Conservation (phyloP, 2,888 invertebrate species). For the Pristionchus entomophagus region DNA sequence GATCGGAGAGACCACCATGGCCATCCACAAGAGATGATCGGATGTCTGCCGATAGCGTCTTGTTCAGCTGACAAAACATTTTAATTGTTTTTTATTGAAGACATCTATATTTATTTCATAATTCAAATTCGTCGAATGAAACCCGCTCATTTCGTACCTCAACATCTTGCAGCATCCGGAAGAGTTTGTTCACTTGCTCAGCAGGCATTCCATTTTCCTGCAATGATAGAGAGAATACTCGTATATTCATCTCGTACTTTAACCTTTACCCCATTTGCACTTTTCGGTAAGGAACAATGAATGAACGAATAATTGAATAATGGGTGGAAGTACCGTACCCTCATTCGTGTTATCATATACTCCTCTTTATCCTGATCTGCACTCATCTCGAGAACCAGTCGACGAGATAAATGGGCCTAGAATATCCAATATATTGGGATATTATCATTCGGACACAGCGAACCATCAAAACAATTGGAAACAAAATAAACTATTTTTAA, state of each 20-base stretch:
- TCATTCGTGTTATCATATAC: conserved; percentile 95
- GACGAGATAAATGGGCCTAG: conserved; percentile 91
- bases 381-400: conserved; percentile 95
- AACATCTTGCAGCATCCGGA: conserved; percentile 93
- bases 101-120: no score
- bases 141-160: conserved; percentile 83
- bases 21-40: not conserved
- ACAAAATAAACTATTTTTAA: not conserved
- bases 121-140: not conserved
- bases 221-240: not conserved
- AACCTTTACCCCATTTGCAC: no score
- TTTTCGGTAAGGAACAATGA: not conserved
- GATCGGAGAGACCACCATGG: conserved; percentile 72
- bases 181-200: conserved; percentile 97
- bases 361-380: conserved; percentile 99
- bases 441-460: not conserved
- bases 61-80: conserved; percentile 32
- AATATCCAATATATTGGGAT: not conserved
- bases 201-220: conserved; percentile 99
- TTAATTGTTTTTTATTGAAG: no score
- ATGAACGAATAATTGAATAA: not conserved
- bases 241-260: no score
- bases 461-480: not conserved
- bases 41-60: conserved; percentile 2
- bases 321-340: conserved; percentile 69